Percentiles rank a stretch among this genome's conserved stretches.
phyloP scores from a whole-genome alignment of 2,888 invertebrate genomes.

The Euphydryas editha region DNA sequence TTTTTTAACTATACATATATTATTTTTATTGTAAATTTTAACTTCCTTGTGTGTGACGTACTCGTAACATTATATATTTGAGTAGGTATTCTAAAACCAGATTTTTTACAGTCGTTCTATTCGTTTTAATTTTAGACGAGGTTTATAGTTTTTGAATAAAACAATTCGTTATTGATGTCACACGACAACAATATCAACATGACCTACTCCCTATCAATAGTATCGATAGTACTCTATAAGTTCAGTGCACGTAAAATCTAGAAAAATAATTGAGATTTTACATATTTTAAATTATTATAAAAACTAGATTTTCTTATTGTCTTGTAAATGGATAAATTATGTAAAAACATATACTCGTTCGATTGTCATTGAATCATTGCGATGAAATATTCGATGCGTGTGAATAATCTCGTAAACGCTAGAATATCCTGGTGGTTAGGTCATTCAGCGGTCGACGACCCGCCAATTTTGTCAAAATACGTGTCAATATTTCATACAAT shows the following conservation, averaged over 20 bases:
- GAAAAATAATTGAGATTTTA: background rate
- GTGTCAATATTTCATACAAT: slow-evolving; percentile 33
- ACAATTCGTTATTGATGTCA: too few species aligned
- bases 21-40: background rate
- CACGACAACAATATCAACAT: too few species aligned
- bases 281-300: background rate
- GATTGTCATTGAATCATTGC: slow-evolving; percentile 50
- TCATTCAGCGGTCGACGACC: slow-evolving; percentile 57
- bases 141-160: too few species aligned
- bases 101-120: too few species aligned
- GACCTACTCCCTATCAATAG: too few species aligned
- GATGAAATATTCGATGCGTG: slow-evolving; percentile 61
- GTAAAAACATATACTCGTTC: background rate
- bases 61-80: background rate
- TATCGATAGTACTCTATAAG: background rate
- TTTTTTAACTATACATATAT: background rate
- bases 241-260: too few species aligned
- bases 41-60: background rate
- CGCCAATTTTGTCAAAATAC: slow-evolving; percentile 46
- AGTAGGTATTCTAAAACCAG: background rate
- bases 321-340: too few species aligned
- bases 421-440: slow-evolving; percentile 64
- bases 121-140: too few species aligned
- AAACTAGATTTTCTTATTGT: too few species aligned
- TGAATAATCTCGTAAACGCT: slow-evolving; percentile 58